Base-by-base conservation (phyloP, 2,888 invertebrate species). In the Sarcophaga caerulescens region DNA sequence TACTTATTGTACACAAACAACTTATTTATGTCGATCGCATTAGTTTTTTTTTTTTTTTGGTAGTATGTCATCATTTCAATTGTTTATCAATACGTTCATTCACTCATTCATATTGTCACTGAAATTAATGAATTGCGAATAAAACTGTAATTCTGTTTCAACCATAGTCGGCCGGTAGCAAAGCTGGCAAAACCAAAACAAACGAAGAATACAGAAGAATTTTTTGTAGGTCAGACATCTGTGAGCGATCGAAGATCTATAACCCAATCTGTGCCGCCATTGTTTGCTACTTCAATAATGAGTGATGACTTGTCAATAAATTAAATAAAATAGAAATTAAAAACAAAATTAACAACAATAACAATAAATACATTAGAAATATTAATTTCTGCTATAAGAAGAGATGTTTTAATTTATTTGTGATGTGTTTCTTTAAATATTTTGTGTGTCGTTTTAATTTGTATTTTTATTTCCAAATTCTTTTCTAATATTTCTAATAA, bases 371-470 rank as follows among this genome's bases (percentile, higher is more conserved):
- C 1, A 63, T 4, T n/a, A 6, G 1, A 66, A 6, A 25, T 57
- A 76, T 57, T 21, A 19, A 25, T 35, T 35, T 35, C 0, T 35
- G 6, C 35, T 0, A 2, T 35, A 10, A 21, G 23, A 70, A 17
- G 11, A 17, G 35, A 21, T 35, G 14, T 60, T 60, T 60, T 60
- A 19, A n/a, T 21, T 21, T 47, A 68, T 23, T 68, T 69, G 45
- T 69, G 45, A 68, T 60, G 47, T 60, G 59, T 70, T 78, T 79
- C 57, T 57, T 52, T 12, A 71, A 69, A 78, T 59, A 60, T 77
- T 77, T 77, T 69, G 47, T 69, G 68, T 19, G 19, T 57, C 23
- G 23, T 71, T 35, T 35, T 57, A 47, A 47, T 52, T 69, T 69
- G 12, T 68, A 11, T 68, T 44, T 66, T 44, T 66, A n/a, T 44